These are phyloP conservation scores for Cladorhizidae sp. DNA, from an alignment of 37 sponge, comb jelly and placozoan genomes.

Conservation along the genomic window DNA sequence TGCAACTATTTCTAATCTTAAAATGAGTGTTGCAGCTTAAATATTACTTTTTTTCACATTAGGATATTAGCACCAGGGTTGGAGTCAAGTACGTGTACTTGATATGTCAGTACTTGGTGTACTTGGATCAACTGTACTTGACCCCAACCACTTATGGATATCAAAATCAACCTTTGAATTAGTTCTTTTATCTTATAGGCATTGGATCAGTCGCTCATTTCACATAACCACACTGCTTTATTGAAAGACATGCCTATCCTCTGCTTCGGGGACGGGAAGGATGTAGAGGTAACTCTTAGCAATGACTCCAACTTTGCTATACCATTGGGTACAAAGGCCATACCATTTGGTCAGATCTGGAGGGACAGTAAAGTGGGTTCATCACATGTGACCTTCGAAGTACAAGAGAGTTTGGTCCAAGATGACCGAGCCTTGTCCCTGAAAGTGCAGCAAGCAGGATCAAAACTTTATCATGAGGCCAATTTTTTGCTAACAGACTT, in stretches of 20 bases:
- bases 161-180: too few relatives aligned
- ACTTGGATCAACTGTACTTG: too few relatives aligned
- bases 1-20: too few relatives aligned
- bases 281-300: conserved; percentile 38
- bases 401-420: conserved; percentile 6
- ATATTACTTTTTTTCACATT: too few relatives aligned
- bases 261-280: conserved; percentile 46
- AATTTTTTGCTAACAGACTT: conserved; percentile 5
- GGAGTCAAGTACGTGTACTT: background rate
- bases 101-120: too few relatives aligned
- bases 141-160: too few relatives aligned
- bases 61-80: too few relatives aligned
- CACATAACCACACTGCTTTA: conserved; percentile 7
- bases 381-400: conserved; percentile 28
- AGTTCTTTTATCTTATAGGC: too few relatives aligned
- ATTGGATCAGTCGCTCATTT: conserved; percentile 9
- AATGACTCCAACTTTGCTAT: conserved; percentile 8
- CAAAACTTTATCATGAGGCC: conserved; percentile 12
- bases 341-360: conserved; percentile 76
- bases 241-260: conserved; percentile 34
- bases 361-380: conserved; percentile 59
- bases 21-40: too few relatives aligned
- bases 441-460: conserved; percentile 38
- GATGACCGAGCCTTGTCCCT: conserved; percentile 11
- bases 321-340: conserved; percentile 34